Base-by-base conservation (phyloP, 2,888 invertebrate genomes). In the Neoscelio sp. region DNA sequence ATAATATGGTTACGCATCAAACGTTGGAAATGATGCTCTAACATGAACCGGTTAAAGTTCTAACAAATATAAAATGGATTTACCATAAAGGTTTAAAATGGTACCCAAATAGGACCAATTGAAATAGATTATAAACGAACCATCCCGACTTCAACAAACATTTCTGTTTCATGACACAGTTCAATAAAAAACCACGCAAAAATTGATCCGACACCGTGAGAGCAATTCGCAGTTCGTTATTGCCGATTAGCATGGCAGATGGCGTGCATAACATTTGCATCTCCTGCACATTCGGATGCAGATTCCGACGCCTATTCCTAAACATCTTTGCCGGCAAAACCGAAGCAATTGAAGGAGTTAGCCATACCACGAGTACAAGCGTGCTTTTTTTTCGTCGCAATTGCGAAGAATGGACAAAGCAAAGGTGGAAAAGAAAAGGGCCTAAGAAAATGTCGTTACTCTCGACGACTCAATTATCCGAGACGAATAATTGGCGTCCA, bases 231-330 rank as follows among this genome's bases (percentile, higher is more conserved):
- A 46, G 44, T 46, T 44, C 58, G 58, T 73, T 68, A 71, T 65
- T 65, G 73, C 50, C 78, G 80, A 82, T 81, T 82, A 80, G 76
- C 71, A 68, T 68, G 76, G 58, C 70, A 64, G 77, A 64, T 62
- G 73, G 75, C 60, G 65, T 70, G 74, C 68, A 78, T 81, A 46
- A 67, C 75, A 83, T 83, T 83, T 82, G 80, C 82, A 82, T 83
- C 58, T 70, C 42, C 62, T 60, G 74, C 77, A 67, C 77, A 78
- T 81, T 82, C 77, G 44, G 60, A 82, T 81, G 79, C 73, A 79
- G 79, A 82, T 82, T 65, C 33, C 46, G 52, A 52, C 17, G 38
- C 64, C n/a, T n/a, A n/a, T n/a, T n/a, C n/a, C n/a, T n/a, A n/a
- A n/a, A n/a, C 74, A 54, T 65, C 70, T 42, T 67, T 46, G 62